Conservation (phyloP, 2,113 vertebrate species). For the Onychostruthus taczanowskii region DNA sequence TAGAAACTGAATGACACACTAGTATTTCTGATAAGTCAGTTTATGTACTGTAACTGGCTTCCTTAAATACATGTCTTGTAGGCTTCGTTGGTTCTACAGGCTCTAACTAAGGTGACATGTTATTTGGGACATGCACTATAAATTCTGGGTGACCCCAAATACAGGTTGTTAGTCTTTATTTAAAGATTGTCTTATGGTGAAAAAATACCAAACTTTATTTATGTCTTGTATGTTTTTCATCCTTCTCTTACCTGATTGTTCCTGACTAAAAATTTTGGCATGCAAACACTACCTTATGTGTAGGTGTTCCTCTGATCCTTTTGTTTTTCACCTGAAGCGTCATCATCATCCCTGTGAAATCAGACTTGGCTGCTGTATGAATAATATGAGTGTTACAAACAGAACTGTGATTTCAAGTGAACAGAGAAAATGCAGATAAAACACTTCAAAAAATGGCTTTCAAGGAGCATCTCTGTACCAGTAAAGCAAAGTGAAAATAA, state of each 20-base stretch:
- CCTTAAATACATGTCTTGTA: background rate
- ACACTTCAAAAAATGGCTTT: background rate
- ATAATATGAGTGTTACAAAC: slow-evolving; percentile 30
- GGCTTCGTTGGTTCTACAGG: background rate
- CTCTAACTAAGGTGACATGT: background rate
- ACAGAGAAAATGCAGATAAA: background rate
- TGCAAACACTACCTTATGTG: background rate
- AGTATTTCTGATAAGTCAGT: background rate
- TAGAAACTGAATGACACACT: background rate
- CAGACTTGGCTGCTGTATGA: background rate
- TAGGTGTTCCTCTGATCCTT: slow-evolving; percentile 1
- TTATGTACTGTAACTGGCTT: background rate
- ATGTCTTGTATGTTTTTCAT: background rate
- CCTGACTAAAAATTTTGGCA: background rate
- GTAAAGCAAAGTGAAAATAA: background rate
- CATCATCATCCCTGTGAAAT: background rate
- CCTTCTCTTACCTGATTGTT: background rate
- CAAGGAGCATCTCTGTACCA: background rate
- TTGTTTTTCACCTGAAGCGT: slow-evolving; percentile 7
- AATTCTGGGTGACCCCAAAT: background rate
- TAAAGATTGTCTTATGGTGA: background rate
- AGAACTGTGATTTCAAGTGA: background rate
- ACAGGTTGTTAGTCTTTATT: background rate
- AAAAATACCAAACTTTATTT: background rate
- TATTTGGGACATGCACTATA: background rate